Evolutionary conservation across 2,888 invertebrate genomes (phyloP), one percentile per base, ranked within the genome.

Genomic region (Sabellastarte sp.): DNA sequence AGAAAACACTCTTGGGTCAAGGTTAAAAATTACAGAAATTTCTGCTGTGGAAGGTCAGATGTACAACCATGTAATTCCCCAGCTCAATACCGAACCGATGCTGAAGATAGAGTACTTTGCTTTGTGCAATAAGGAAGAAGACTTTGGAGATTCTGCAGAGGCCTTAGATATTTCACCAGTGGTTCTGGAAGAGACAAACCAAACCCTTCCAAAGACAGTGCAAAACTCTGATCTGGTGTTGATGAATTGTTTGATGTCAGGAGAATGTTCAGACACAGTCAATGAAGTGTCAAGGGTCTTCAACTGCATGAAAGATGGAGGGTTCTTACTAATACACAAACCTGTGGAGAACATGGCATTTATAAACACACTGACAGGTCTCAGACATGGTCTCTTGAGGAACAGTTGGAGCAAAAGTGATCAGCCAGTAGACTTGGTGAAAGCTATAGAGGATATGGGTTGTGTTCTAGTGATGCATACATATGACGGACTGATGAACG

Each of bases 1-100:
- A 41, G 95, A 95, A 86, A 95, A 95, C 82, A 87, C 88, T 26
- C 85, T 86, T 92, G 91, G 84, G 86, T 89, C 24, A 86, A 88
- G 20, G 94, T 95, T 41, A 29, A 64, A 63, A 41, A 26, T 69
- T 10, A 50, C 86, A 85, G 89, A 4, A 87, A 70, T 68, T 2
- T 65, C 68, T 31, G 62, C 61, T 26, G 50, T 20, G 1, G 50
- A 53, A 1, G 41, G 64, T 29, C 63, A 65, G 20, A 31, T 81
- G 51, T 75, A 69, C 59, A 61, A 69, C 3, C 59, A 66, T 24
- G 65, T 77, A 10, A 64, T 74, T 10, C 69, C 74, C 15, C 67
- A 72, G 33, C 61, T 78, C 31, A 89, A 90, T 81, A 87, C 87
- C 26, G 93, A 94, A 85, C 93, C 93, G 56, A 87, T 88, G 84